These are phyloP conservation scores for silkworm (Bombyx mori) DNA, from an alignment of 1,140 invertebrate genomes.

Conservation along the genomic window ASM3026992v2 NC_085135.1:10936501-10937000, in stretches of 20 bases:
- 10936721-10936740: constrained; percentile 29
- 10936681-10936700: constrained; percentile 15
- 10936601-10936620: constrained; percentile 20
- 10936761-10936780: constrained; percentile 9
- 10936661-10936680: not conserved
- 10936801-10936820: constrained; percentile 9
- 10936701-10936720: constrained; percentile 24
- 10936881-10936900: constrained; percentile 9
- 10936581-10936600: constrained; percentile 21
- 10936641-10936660: not conserved
- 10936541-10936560: constrained; percentile 12
- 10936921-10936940: not conserved
- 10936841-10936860: constrained; percentile 12
- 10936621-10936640: constrained; percentile 1
- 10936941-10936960: constrained; percentile 8
- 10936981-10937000: constrained; percentile 7
- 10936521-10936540: constrained; percentile 11
- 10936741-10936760: constrained; percentile 13
- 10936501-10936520: constrained; percentile 16
- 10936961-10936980: constrained; percentile 1
- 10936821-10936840: constrained; percentile 8
- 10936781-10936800: constrained; percentile 7
- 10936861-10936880: constrained; percentile 10
- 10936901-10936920: constrained; percentile 14
- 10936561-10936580: constrained; percentile 17